Evolutionary conservation across 64 coral and sea anemone genomes (phyloP).

Genomic region (Actinia equina): DNA sequence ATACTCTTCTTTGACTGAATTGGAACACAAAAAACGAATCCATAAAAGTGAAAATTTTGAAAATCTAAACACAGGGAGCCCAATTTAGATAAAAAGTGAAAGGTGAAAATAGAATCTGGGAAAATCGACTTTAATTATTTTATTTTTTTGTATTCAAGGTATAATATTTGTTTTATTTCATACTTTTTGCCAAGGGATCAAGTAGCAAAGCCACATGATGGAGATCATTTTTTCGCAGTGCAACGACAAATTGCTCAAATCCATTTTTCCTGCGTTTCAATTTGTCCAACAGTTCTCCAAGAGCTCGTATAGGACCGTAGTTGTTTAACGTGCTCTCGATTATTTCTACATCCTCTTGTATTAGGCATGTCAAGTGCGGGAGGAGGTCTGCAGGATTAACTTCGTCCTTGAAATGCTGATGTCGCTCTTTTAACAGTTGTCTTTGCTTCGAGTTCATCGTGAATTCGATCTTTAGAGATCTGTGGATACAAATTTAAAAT

Average conservation of each 20-base stretch:
- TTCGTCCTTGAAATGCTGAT: slow-evolving; percentile 5
- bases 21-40: not conserved
- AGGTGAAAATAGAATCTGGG: too few species aligned
- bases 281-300: slow-evolving; percentile 21
- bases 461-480: not conserved
- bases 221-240: slow-evolving; percentile 4
- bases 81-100: too few species aligned
- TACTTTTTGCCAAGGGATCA: slow-evolving; percentile 10
- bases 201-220: slow-evolving; percentile 44
- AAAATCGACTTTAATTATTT: not conserved
- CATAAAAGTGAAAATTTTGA: not conserved
- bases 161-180: too few species aligned
- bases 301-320: slow-evolving; percentile 26
- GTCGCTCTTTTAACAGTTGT: not conserved
- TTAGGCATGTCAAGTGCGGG: slow-evolving; percentile 31
- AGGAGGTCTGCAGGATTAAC: slow-evolving; percentile 13
- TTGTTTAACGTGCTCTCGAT: not conserved
- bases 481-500: not conserved
- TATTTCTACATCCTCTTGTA: slow-evolving; percentile 23
- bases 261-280: slow-evolving; percentile 27
- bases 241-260: slow-evolving; percentile 53
- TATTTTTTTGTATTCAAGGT: too few species aligned
- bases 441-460: not conserved
- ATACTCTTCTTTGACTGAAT: not conserved
- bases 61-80: too few species aligned